Evolutionary conservation across 2,797 vertebrate genomes (phyloP).

Genomic region (Neosalanx taihuensis): DNA sequence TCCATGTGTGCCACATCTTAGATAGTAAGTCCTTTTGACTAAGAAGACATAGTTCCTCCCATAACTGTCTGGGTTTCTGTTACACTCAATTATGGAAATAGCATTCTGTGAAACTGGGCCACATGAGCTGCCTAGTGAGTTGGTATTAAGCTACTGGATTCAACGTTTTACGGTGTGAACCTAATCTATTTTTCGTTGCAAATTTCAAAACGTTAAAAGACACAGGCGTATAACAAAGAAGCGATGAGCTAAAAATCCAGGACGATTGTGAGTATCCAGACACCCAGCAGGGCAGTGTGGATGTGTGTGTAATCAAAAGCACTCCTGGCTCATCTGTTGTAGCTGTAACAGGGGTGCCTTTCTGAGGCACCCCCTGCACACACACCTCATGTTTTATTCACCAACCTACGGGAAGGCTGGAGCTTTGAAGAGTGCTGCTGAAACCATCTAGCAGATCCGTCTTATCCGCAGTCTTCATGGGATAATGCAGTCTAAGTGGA

Average conservation of each 20-base stretch:
- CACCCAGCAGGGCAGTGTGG: constrained; percentile 53
- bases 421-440: constrained; percentile 67
- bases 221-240: constrained; percentile 18
- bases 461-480: constrained; percentile 58
- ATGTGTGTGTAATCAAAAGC: constrained; percentile 66
- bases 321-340: constrained; percentile 58
- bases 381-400: constrained; percentile 77
- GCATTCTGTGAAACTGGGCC: background rate
- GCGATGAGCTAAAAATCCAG: constrained; percentile 21
- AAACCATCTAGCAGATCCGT: constrained; percentile 63
- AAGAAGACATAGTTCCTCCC: constrained; percentile 22
- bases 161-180: constrained; percentile 38
- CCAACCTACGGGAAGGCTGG: constrained; percentile 60
- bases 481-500: constrained; percentile 48
- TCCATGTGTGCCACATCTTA: constrained; percentile 25
- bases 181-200: constrained; percentile 45
- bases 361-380: constrained; percentile 39
- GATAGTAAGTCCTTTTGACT: constrained; percentile 43
- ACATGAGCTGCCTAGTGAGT: background rate
- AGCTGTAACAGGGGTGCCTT: constrained; percentile 53
- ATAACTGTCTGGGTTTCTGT: background rate
- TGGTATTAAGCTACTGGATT: background rate
- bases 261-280: constrained; percentile 47
- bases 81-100: background rate
- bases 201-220: constrained; percentile 19